Percentiles rank a stretch among this genome's conserved stretches.
Evolutionary conservation across 2,888 invertebrate genomes (phyloP).

Genomic region (Cyclophora albipunctata): DNA sequence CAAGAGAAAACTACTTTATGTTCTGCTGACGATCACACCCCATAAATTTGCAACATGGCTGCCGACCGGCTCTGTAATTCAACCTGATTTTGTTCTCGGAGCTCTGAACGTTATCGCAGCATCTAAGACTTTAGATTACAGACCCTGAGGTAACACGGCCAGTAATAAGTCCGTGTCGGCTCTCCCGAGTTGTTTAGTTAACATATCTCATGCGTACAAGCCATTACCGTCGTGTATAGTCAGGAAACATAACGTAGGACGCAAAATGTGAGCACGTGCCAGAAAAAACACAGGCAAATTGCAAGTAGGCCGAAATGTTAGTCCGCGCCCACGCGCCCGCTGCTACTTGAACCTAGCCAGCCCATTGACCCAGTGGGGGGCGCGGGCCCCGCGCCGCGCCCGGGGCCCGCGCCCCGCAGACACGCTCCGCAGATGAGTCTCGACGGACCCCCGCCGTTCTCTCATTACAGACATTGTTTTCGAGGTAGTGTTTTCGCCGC

Average conservation of each 20-base stretch:
- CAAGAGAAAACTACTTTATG: too few species aligned
- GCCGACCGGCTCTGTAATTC: too few species aligned
- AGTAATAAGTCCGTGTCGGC: too few species aligned
- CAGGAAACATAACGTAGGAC: conserved; percentile 15
- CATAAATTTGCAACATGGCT: too few species aligned
- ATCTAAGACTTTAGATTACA: too few species aligned
- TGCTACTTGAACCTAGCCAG: conserved; percentile 33
- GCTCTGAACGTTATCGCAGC: too few species aligned
- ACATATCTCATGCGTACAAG: too few species aligned
- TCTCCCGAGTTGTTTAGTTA: too few species aligned
- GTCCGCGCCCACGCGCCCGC: conserved; percentile 41
- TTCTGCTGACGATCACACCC: too few species aligned
- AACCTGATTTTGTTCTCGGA: too few species aligned
- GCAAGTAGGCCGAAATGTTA: conserved; percentile 51
- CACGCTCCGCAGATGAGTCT: conserved; percentile 45
- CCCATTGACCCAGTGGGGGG: conserved; percentile 37
- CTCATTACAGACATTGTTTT: conserved; percentile 48
- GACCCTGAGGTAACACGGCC: too few species aligned
- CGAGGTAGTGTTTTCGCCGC: conserved; percentile 42
- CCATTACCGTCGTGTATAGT: too few species aligned
- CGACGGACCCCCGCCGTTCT: conserved; percentile 43
- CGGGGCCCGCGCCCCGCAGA: conserved; percentile 28
- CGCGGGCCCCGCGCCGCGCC: conserved; percentile 27
- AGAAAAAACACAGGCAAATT: conserved; percentile 46
- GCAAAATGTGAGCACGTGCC: conserved; percentile 38